Base-by-base conservation (phyloP, 2,888 invertebrate species). In the Strigamia maritima region DNA sequence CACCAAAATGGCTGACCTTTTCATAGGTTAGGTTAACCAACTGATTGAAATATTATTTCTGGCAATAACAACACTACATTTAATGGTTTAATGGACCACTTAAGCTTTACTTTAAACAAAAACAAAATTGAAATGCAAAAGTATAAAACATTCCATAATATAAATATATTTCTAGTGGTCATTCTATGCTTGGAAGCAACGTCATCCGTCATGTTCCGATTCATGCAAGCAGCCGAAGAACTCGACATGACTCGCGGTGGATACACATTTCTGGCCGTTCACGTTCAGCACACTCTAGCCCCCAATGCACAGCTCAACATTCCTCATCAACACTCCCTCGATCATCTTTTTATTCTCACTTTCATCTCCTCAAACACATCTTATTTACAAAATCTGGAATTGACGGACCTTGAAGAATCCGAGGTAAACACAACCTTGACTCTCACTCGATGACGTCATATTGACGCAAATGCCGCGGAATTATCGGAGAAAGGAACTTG, bases 201-300 rank as follows among this genome's bases (percentile, higher is more conserved):
- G 4, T 80, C 79, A 8, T 19, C 14, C 12, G 78, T 75, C n/a
- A 79, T 80, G 79, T 28, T 75, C 12, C 22, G 44, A 31, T 79
- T 80, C 44, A 28, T 80, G 79, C 78, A 78, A 54, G 75, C 78
- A 22, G 80, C 80, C 22, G 79, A 75, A 4, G 76, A 80, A 31
- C 54, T 80, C 35, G 75, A 35, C 19, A 80, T 80, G 80, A 35
- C 38, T 38, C n/a, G 26, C 22, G 77, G 77, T 26, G 22, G 74
- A 28, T 54, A 44, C 60, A 80, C 80, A 19, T 80, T 80, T 40
- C 26, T 80, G n/a, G 80, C 80, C 8, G 60, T 80, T 4, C 80
- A 80, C 70, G 80, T 80, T 16, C 75, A 77, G 14, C 77, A 80
- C 70, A 78, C 79, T 14, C 49, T 80, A 40, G 28, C 31, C 70